These are phyloP conservation scores for Danio jaintianensis DNA, from an alignment of 2,797 vertebrate genomes.

Conservation along the genomic window DNA sequence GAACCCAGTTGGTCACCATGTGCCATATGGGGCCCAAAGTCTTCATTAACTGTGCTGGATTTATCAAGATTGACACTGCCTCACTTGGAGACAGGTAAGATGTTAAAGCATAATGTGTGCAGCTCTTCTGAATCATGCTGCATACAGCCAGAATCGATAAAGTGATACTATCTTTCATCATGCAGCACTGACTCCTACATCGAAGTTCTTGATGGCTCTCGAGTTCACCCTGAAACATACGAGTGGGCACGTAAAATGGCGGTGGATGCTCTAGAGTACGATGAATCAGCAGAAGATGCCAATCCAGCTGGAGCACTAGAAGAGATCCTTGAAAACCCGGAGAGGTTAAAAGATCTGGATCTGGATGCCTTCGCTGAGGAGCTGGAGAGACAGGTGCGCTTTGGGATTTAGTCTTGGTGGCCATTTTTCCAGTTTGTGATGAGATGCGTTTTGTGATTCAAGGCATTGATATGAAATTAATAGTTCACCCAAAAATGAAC, in stretches of 20 bases:
- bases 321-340: constrained; percentile 97
- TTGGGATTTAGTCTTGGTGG: neutral
- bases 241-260: constrained; percentile 99
- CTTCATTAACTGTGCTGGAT: constrained; percentile 99
- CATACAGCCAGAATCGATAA: neutral
- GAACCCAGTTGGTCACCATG: constrained; percentile 98
- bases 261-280: constrained; percentile 96
- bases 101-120: neutral
- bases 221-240: constrained; percentile 97
- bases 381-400: constrained; percentile 93
- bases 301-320: constrained; percentile 97
- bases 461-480: too few relatives aligned
- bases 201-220: constrained; percentile 96
- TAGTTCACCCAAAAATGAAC: too few relatives aligned
- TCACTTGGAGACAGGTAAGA: constrained; percentile 95
- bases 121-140: neutral
- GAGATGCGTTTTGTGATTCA: too few relatives aligned
- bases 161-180: neutral
- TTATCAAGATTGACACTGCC: constrained; percentile 98
- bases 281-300: constrained; percentile 97
- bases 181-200: constrained; percentile 97
- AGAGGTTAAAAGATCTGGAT: constrained; percentile 96
- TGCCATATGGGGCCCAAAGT: constrained; percentile 99
- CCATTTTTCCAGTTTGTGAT: too few relatives aligned
- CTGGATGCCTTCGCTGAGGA: constrained; percentile 98